Conservation (phyloP, 1,140 invertebrate genomes). For the Geopemphigus sp. region DNA sequence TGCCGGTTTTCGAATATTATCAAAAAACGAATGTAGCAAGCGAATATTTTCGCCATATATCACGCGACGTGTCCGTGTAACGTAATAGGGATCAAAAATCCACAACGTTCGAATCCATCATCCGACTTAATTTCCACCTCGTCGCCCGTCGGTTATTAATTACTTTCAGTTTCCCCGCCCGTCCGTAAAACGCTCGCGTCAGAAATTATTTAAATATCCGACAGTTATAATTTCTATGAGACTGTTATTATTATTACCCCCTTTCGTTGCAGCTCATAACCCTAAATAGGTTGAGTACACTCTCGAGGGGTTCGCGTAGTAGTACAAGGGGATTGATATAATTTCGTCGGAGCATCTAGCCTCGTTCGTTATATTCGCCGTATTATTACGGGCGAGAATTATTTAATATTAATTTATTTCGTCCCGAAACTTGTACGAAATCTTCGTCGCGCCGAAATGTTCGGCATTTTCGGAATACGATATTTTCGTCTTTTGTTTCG, state of each 20-base stretch:
- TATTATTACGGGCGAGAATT: not conserved
- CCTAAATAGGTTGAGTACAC: not conserved
- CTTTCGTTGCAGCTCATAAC: not conserved
- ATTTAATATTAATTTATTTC: not conserved
- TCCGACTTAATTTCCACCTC: not conserved
- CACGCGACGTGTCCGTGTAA: too few species aligned
- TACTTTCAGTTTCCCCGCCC: not conserved
- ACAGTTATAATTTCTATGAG: not conserved
- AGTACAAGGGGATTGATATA: not conserved
- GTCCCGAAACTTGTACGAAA: not conserved
- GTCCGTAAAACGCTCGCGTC: not conserved
- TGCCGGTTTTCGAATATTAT: too few species aligned
- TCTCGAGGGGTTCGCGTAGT: not conserved
- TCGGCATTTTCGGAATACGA: not conserved
- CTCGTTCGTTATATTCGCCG: not conserved
- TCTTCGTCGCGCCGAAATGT: not conserved
- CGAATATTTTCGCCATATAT: too few species aligned
- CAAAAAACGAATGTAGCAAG: too few species aligned
- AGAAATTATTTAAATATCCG: not conserved
- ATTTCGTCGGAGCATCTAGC: not conserved
- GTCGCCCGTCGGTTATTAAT: not conserved
- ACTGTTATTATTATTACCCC: not conserved
- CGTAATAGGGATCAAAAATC: too few species aligned
- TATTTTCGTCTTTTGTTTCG: conserved; percentile 2
- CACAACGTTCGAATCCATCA: not conserved